Base-by-base conservation (phyloP, 1,140 invertebrate species). In the Cyphomyrmex costatus region DNA sequence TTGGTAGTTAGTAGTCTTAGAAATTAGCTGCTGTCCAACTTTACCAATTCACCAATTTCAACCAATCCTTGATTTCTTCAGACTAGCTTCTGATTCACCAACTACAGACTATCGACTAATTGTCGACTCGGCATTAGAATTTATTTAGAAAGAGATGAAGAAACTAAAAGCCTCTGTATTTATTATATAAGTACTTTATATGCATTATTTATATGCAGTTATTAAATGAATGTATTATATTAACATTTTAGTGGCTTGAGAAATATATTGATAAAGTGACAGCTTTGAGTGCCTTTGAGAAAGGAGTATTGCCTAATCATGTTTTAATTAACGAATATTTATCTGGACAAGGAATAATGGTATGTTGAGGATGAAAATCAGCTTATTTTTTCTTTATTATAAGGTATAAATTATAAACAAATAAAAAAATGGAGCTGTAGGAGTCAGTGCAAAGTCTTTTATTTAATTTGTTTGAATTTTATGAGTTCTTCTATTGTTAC, bases 281-380 rank as follows among this genome's bases (percentile, higher is more conserved):
- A 86, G 92, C 95, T 12, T 93, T 98, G 6, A 95, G 97, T 73
- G 91, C 98, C 49, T 99, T 99, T 96, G 96, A 96, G 53, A 96
- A 96, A 3, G 97, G 96, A 88, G 97, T 97, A 90, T 86, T 89
- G 49, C 97, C 98, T 19, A 99, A 99, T 95, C 99, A 99, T 96
- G 97, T 99, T 5, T 95, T 99, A 33, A 97, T 99, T 0, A 99
- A 99, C 96, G 99, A 99, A 95, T 99, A 99, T 96, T 94, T 97
- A 88, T 95, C 98, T 27, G 98, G 98, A 0, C 98, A 99, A 96
- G 99, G 98, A 36, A 99, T 99, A 71, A 97, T 99, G 97, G 96
- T 97, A 95, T 93, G 63, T 86, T 42, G 42, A 6, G 73, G 53
- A 74, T 33, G n/a, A 82, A 21, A 46, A 46, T 24, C 33, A 19